Evolutionary conservation across 2,113 vertebrate species (phyloP).

Genomic region (Seriola dumerili): DNA sequence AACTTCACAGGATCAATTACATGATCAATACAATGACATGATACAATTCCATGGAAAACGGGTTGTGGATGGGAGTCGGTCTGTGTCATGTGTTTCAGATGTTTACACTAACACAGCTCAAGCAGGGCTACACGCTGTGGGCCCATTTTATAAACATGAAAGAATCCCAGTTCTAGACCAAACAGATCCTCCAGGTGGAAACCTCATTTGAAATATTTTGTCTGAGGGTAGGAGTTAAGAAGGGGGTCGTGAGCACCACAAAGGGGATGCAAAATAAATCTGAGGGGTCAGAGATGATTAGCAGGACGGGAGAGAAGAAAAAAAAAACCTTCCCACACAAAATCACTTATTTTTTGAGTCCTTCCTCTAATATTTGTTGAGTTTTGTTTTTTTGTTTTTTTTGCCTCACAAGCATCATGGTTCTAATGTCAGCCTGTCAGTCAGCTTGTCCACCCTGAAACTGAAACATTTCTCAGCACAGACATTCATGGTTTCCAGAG

Average conservation of each 20-base stretch:
- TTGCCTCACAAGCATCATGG: background rate
- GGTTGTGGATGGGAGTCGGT: slow-evolving; percentile 39
- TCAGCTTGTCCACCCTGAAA: background rate
- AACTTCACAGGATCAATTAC: slow-evolving; percentile 77
- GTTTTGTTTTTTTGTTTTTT: background rate
- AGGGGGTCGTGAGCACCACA: background rate
- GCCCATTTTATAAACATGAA: slow-evolving; percentile 32
- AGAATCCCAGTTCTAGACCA: slow-evolving; percentile 37
- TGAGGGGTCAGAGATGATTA: background rate
- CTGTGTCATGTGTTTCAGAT: slow-evolving; percentile 62
- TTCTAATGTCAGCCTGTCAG: background rate
- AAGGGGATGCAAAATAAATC: background rate
- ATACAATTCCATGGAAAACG: slow-evolving; percentile 76
- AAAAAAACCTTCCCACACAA: background rate
- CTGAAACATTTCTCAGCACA: background rate
- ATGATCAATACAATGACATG: slow-evolving; percentile 75
- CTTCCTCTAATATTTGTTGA: background rate
- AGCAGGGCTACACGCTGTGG: slow-evolving; percentile 36
- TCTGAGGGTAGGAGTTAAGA: background rate
- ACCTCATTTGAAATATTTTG: slow-evolving; percentile 44
- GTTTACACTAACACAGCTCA: slow-evolving; percentile 64
- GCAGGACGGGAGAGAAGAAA: background rate
- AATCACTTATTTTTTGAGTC: background rate
- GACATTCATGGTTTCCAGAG: background rate
- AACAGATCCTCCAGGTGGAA: slow-evolving; percentile 56